These are phyloP conservation scores for Montifringilla adamsi DNA, from an alignment of 2,113 vertebrate genomes.

Conservation along the genomic window DNA sequence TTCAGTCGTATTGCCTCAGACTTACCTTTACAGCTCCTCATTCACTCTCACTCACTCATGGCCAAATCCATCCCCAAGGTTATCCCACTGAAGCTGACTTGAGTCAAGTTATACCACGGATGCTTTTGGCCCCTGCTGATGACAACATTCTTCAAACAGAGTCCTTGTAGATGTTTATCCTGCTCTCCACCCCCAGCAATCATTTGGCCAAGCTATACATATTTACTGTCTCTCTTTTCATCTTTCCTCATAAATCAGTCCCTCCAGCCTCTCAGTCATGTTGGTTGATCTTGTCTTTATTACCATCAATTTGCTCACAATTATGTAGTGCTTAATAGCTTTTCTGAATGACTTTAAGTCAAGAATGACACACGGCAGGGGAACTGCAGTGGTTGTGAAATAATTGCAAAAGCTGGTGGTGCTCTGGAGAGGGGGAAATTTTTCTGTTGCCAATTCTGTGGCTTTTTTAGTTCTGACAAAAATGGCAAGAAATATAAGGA, in stretches of 20 bases:
- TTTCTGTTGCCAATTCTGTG: not conserved
- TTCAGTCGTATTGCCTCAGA: not conserved
- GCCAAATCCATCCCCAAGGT: not conserved
- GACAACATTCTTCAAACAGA: not conserved
- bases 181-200: not conserved
- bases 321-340: conserved; percentile 41
- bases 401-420: not conserved
- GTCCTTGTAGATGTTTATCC: not conserved
- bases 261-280: conserved; percentile 62
- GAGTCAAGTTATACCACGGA: not conserved
- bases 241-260: conserved; percentile 67
- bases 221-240: conserved; percentile 55
- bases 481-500: not conserved
- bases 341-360: conserved; percentile 44
- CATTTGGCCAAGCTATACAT: conserved; percentile 36
- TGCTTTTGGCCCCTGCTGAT: not conserved
- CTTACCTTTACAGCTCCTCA: not conserved
- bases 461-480: not conserved
- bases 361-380: not conserved
- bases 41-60: not conserved
- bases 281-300: conserved; percentile 70
- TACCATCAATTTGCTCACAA: conserved; percentile 67
- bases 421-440: not conserved
- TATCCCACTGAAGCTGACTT: not conserved
- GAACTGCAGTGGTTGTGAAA: not conserved